A percentile compares a stretch with the other conserved stretches of the same genome.
Evolutionary conservation across 2,797 vertebrate genomes (phyloP).

Genomic region (Bufotes viridis): DNA sequence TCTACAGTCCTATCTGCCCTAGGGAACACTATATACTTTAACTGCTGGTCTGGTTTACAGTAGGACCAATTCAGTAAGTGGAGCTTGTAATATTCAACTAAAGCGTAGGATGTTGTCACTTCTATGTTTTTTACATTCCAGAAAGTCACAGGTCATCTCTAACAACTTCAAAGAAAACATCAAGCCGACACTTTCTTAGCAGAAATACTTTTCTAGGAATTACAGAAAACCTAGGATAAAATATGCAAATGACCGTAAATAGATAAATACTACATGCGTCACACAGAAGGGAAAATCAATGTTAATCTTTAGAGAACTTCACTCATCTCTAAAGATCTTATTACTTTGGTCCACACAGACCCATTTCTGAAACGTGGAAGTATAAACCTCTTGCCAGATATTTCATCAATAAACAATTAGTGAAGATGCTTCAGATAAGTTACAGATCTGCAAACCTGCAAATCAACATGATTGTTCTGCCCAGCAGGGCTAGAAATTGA

Average conservation of each 20-base stretch:
- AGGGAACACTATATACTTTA: no score
- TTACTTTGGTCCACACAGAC: not conserved
- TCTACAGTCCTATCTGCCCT: no score
- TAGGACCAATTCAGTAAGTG: no score
- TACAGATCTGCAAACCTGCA: not conserved
- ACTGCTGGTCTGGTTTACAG: no score
- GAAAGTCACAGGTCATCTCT: not conserved
- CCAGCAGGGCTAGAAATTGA: no score
- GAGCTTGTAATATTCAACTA: no score
- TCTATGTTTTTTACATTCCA: not conserved
- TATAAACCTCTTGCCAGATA: not conserved
- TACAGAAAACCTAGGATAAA: not conserved
- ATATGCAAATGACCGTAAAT: not conserved
- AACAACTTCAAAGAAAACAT: not conserved
- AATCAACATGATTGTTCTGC: no score
- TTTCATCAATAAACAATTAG: not conserved
- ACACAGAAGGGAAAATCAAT: slow-evolving; percentile 11
- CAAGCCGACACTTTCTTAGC: not conserved
- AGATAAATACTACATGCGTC: not conserved
- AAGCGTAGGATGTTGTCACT: no score
- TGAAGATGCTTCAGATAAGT: not conserved
- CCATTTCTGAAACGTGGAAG: not conserved
- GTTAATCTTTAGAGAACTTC: not conserved
- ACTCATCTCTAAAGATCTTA: not conserved
- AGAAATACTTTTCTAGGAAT: not conserved